Evolutionary conservation across 1,140 invertebrate genomes (phyloP).

Genomic region (Teleopsis dalmanni): DNA sequence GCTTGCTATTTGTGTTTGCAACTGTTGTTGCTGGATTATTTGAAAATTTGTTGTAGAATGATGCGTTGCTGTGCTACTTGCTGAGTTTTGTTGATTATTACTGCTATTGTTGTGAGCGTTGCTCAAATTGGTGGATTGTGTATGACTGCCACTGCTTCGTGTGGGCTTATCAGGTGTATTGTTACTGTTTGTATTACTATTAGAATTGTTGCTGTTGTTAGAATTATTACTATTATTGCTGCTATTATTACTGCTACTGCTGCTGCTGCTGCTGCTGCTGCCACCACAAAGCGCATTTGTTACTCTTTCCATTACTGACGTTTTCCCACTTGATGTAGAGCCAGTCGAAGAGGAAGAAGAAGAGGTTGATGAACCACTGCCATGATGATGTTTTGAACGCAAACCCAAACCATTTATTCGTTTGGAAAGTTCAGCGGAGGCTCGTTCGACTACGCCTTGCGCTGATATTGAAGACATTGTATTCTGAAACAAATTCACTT

Average conservation of each 20-base stretch:
- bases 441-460: constrained; percentile 68
- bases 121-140: not conserved
- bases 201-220: constrained; percentile 12
- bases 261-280: constrained; percentile 44
- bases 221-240: constrained; percentile 17
- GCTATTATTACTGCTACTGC: constrained; percentile 16
- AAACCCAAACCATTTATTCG: constrained; percentile 77
- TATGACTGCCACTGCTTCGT: constrained; percentile 8
- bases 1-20: constrained; percentile 29
- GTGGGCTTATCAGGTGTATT: constrained; percentile 34
- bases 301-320: constrained; percentile 74
- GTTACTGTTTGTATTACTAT: not conserved
- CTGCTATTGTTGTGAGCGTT: constrained; percentile 12
- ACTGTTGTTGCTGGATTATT: constrained; percentile 13
- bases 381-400: constrained; percentile 58
- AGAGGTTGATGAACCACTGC: constrained; percentile 20
- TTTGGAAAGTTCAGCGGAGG: constrained; percentile 77
- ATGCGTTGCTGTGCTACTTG: constrained; percentile 10
- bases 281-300: constrained; percentile 74
- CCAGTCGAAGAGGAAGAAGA: constrained; percentile 9
- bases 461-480: constrained; percentile 45
- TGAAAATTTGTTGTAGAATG: not conserved
- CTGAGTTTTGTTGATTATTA: no score
- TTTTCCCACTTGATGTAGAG: constrained; percentile 41
- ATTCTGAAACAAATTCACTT: constrained; percentile 43